Percentiles rank a stretch among this genome's conserved stretches.
These are phyloP conservation scores for Sceloporus tristichus DNA, from an alignment of 2,113 vertebrate species.

Conservation along the genomic window DNA sequence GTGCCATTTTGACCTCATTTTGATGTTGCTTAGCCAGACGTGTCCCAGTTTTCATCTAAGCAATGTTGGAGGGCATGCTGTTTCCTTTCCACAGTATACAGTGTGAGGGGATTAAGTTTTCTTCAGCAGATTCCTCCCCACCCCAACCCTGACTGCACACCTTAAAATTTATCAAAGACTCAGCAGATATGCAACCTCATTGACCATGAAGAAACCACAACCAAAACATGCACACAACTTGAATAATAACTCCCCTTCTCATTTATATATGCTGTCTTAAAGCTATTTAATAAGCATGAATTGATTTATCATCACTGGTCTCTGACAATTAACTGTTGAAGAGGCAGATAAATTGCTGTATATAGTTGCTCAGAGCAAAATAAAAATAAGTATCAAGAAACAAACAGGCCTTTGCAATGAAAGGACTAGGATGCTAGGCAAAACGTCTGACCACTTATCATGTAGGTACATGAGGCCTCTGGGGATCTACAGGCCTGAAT, in stretches of 20 bases:
- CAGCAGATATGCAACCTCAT: slow-evolving; percentile 1
- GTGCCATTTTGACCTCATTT: too few relatives aligned
- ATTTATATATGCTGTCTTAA: slow-evolving; percentile 36
- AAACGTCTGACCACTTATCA: background rate
- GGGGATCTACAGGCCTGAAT: background rate
- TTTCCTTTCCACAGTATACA: slow-evolving; percentile 3
- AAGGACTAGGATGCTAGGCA: background rate
- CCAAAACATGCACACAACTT: background rate
- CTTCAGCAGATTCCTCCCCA: slow-evolving; percentile 2
- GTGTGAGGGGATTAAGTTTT: slow-evolving; percentile 5
- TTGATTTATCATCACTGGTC: background rate
- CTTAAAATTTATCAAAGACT: slow-evolving; percentile 10
- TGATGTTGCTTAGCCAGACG: too few relatives aligned
- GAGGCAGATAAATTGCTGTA: background rate
- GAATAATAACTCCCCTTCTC: slow-evolving; percentile 17
- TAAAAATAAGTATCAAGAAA: slow-evolving; percentile 2
- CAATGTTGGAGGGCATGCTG: too few relatives aligned
- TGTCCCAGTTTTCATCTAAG: too few relatives aligned
- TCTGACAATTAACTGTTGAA: slow-evolving; percentile 33
- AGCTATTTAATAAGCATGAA: slow-evolving; percentile 45
- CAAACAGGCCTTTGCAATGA: background rate
- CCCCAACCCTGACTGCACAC: background rate
- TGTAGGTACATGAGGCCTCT: background rate
- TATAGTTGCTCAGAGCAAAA: slow-evolving; percentile 8
- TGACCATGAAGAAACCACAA: slow-evolving; percentile 38